Evolutionary conservation across 2,797 vertebrate genomes (phyloP).

Genomic region (Chelon auratus): DNA sequence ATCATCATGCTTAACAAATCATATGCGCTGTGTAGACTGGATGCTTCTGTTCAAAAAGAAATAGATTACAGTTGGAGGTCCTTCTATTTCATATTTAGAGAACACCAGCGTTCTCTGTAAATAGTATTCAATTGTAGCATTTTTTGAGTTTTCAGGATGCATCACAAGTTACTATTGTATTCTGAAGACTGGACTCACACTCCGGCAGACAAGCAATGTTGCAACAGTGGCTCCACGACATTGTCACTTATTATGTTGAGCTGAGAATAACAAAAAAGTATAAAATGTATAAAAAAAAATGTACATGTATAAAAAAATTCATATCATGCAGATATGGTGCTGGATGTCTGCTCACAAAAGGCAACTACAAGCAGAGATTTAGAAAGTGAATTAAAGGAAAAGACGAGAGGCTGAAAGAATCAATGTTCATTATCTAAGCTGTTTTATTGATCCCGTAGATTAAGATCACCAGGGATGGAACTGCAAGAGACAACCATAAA

Average conservation of each 20-base stretch:
- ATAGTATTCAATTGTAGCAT: constrained; percentile 12
- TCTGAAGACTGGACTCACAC: constrained; percentile 30
- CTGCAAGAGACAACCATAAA: constrained; percentile 94
- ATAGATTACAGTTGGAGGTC: constrained; percentile 1
- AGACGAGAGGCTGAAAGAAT: constrained; percentile 31
- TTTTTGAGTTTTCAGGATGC: constrained; percentile 13
- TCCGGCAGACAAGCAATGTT: background rate
- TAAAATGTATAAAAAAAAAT: background rate
- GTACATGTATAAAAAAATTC: background rate
- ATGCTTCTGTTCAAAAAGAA: constrained; percentile 9
- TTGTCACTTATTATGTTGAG: constrained; percentile 26
- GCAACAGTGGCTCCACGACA: constrained; percentile 7
- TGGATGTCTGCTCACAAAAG: background rate
- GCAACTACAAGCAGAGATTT: background rate
- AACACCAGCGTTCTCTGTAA: constrained; percentile 7
- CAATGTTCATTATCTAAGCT: constrained; percentile 82
- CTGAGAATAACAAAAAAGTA: constrained; percentile 18
- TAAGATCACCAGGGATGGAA: constrained; percentile 91
- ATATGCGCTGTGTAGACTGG: constrained; percentile 6
- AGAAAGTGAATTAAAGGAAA: constrained; percentile 37
- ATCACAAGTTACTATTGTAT: constrained; percentile 38
- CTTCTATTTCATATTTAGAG: constrained; percentile 12
- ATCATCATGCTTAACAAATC: constrained; percentile 25
- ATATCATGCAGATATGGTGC: background rate
- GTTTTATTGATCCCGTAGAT: constrained; percentile 92